Evolutionary conservation across 2,113 vertebrate species (phyloP), one percentile per base, ranked within the genome.

Genomic region (Erinaceus europaeus): DNA sequence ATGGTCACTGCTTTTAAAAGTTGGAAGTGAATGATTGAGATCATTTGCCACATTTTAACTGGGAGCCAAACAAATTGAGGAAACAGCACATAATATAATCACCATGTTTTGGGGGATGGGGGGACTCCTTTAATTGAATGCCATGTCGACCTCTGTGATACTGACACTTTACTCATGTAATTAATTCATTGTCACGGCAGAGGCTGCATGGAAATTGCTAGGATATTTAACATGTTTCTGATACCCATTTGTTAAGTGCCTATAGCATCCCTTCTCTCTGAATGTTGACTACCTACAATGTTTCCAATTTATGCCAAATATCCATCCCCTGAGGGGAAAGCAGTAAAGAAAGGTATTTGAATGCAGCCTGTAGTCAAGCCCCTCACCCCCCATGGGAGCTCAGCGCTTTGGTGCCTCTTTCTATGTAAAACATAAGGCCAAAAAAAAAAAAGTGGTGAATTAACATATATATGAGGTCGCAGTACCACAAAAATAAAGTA

Each of bases 1-100:
- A 8, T 86, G 74, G 15, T 67, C 34, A 44, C 89, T 59, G 9
- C 18, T 10, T 91, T 86, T 93, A 74, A 76, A 92, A 78, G 9
- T 86, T 71, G 84, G 27, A 53, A 48, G 11, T 74, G 20, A 89
- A 57, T 81, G 67, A 78, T 68, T 88, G 59, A 53, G 4, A 14
- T 74, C 2, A 11, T 73, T 79, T 88, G 67, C 21, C 74, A 74
- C 42, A 74, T 76, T 89, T 69, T 65, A 78, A n/a, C 65, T 83
- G 23, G 53, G 8, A 72, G 59, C 61, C 32, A 82, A 64, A 61
- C 11, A 3, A 68, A 50, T 38, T 61, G 61, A 46, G 23, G 25
- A 23, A 38, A 17, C 6, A 67, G 15, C 42, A 3, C 48, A 57
- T 21, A 73, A 9, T 55, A 40, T 82, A 76, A 20, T 78, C 68